A percentile compares a stretch with the other conserved stretches of the same genome.
phyloP scores from a whole-genome alignment of 2,888 invertebrate species.

The Cepaea hortensis region DNA sequence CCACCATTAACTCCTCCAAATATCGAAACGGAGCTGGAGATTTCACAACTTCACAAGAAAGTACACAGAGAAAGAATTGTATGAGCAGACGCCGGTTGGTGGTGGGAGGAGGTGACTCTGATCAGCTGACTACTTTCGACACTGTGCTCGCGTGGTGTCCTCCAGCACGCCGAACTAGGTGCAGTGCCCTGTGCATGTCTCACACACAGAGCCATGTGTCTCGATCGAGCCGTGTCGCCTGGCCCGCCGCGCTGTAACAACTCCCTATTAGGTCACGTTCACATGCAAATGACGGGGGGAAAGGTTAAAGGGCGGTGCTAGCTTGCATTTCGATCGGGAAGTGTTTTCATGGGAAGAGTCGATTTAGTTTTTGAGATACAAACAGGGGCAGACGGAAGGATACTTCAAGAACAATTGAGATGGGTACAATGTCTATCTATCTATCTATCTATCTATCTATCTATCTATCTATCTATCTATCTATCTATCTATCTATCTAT shows the following conservation, averaged over 20 bases:
- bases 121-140: conserved; percentile 30
- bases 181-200: background rate
- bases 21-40: background rate
- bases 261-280: conserved; percentile 10
- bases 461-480: too few species aligned
- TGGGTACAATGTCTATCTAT: too few species aligned
- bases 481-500: too few species aligned
- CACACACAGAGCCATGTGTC: too few species aligned
- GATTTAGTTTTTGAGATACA: too few species aligned
- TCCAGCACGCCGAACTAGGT: background rate
- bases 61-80: background rate
- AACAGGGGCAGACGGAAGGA: too few species aligned
- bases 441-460: too few species aligned
- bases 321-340: too few species aligned
- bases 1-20: too few species aligned
- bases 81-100: conserved; percentile 28
- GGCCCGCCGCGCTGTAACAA: background rate
- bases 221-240: background rate
- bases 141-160: background rate
- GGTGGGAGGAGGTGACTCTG: conserved; percentile 28
- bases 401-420: too few species aligned
- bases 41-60: background rate
- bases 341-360: too few species aligned
- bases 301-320: too few species aligned
- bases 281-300: background rate